phyloP scores from a whole-genome alignment of 2,888 invertebrate species.

The Corythucha ciliata region DNA sequence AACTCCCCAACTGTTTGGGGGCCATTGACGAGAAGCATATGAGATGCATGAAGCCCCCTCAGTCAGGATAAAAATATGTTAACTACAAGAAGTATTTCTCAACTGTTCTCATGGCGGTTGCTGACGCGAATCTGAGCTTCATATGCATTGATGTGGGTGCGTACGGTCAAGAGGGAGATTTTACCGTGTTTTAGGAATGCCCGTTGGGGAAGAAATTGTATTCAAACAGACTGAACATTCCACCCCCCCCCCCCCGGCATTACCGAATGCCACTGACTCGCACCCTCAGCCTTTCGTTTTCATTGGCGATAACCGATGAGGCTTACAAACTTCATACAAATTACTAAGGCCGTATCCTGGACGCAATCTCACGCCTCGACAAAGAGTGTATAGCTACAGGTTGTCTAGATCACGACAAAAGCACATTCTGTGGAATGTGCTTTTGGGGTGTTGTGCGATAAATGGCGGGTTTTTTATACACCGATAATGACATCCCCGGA shows the following conservation, averaged over 20 bases:
- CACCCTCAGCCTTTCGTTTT: constrained; percentile 13
- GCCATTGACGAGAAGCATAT: constrained; percentile 20
- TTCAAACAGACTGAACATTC: constrained; percentile 24
- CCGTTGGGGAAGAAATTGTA: constrained; percentile 28
- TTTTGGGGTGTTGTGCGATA: too few relatives aligned
- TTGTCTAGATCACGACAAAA: too few relatives aligned
- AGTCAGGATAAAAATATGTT: constrained; percentile 17
- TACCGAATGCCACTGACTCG: constrained; percentile 18
- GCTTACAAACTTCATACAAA: too few relatives aligned
- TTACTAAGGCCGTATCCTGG: too few relatives aligned
- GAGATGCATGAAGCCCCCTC: constrained; percentile 13
- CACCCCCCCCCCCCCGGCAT: constrained; percentile 22
- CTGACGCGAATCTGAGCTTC: constrained; percentile 20
- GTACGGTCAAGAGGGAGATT: constrained; percentile 20
- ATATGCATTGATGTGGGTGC: constrained; percentile 20
- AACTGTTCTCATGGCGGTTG: constrained; percentile 23
- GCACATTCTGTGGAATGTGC: too few relatives aligned
- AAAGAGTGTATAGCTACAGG: too few relatives aligned
- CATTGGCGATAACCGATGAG: too few relatives aligned
- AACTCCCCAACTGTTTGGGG: constrained; percentile 16
- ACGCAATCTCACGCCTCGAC: too few relatives aligned
- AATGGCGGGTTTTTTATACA: constrained; percentile 14
- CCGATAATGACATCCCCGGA: constrained; percentile 5
- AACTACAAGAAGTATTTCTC: constrained; percentile 23
- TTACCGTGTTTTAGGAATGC: constrained; percentile 21